Evolutionary conservation across 2,888 invertebrate genomes (phyloP).

Genomic region (Meghimatium bilineatum): DNA sequence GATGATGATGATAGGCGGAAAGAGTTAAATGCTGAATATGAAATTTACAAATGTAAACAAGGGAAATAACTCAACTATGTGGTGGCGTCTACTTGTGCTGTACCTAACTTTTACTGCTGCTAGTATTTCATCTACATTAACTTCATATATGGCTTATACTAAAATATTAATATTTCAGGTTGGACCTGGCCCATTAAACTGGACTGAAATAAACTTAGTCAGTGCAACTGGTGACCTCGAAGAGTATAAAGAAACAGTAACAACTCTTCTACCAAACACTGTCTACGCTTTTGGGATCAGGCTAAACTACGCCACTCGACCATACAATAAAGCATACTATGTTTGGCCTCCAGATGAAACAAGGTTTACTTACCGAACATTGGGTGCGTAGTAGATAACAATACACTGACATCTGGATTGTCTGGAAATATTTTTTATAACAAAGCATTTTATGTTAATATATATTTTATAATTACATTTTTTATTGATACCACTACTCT

Average conservation of each 20-base stretch:
- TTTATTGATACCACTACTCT: not conserved
- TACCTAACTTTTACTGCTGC: too few relatives aligned
- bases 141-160: not conserved
- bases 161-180: slow-evolving; percentile 32
- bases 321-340: slow-evolving; percentile 83
- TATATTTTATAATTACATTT: not conserved
- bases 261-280: slow-evolving; percentile 83
- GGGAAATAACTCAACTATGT: too few relatives aligned
- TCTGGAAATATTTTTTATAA: too few relatives aligned
- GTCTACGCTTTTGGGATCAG: slow-evolving; percentile 86
- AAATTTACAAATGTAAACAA: too few relatives aligned
- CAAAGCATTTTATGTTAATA: not conserved
- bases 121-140: not conserved
- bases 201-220: slow-evolving; percentile 42
- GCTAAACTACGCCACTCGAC: slow-evolving; percentile 81
- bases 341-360: slow-evolving; percentile 52
- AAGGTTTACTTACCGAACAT: slow-evolving; percentile 11
- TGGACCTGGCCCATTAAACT: slow-evolving; percentile 33
- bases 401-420: not conserved
- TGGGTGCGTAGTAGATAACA: slow-evolving; percentile 16
- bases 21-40: too few relatives aligned
- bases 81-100: too few relatives aligned
- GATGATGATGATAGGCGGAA: too few relatives aligned
- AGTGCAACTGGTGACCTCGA: slow-evolving; percentile 55
- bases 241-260: slow-evolving; percentile 59